phyloP scores from a whole-genome alignment of 2,113 vertebrate species.

The Tamias sibiricus region DNA sequence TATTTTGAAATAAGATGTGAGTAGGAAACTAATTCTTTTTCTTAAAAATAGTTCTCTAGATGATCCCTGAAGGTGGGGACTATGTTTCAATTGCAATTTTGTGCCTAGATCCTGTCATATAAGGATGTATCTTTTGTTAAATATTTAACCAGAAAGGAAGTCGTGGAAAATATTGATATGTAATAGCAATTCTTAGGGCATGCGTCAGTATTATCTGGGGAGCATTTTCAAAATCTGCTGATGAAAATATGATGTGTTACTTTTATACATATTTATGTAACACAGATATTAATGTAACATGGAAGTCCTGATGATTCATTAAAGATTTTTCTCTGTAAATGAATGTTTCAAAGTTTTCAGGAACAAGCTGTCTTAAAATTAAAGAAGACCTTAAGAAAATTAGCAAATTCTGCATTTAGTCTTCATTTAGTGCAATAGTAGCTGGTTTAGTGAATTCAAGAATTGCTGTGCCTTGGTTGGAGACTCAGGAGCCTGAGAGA shows the following conservation, averaged over 20 bases:
- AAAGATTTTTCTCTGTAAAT: background rate
- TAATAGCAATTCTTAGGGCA: background rate
- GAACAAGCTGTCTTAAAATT: background rate
- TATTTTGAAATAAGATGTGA: background rate
- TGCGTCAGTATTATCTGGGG: background rate
- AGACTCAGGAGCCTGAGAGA: no score
- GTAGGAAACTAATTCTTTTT: background rate
- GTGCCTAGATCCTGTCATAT: background rate
- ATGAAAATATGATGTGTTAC: background rate
- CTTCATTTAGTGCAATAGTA: background rate
- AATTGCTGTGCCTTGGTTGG: background rate
- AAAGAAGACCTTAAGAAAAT: conserved; percentile 5
- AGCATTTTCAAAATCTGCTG: background rate
- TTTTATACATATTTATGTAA: background rate
- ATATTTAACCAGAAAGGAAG: conserved; percentile 7
- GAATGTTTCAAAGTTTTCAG: background rate
- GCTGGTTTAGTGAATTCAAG: background rate
- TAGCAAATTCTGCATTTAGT: background rate
- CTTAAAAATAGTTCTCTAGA: background rate
- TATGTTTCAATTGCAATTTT: background rate
- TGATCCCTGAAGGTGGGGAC: background rate
- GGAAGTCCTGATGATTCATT: background rate
- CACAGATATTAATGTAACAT: background rate
- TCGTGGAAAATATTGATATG: background rate
- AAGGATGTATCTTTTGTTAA: background rate